Conservation (phyloP, 2,113 vertebrate species). For the Amazona guildingii region DNA sequence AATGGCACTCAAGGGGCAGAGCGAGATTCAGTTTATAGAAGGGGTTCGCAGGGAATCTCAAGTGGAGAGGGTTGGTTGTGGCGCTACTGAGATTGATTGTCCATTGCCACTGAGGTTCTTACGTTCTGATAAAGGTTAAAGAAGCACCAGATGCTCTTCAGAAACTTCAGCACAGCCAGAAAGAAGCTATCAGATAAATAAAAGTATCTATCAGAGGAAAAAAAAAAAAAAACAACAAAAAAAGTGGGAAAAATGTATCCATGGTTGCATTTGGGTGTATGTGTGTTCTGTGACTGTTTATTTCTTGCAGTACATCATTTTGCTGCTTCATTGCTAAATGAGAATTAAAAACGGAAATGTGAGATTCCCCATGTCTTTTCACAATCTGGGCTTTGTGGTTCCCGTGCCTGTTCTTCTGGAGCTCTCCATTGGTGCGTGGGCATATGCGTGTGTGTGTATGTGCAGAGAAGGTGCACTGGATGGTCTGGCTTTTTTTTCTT, state of each 20-base stretch:
- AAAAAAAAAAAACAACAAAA: slow-evolving; percentile 5
- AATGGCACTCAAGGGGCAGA: slow-evolving; percentile 49
- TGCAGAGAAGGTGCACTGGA: slow-evolving; percentile 35
- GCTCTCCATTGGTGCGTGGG: not conserved
- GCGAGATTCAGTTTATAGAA: slow-evolving; percentile 6
- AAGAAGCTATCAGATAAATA: slow-evolving; percentile 22
- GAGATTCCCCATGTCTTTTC: not conserved
- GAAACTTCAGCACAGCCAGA: slow-evolving; percentile 50
- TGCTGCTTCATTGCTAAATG: slow-evolving; percentile 35
- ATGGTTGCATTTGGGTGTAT: slow-evolving; percentile 21
- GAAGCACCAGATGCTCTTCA: slow-evolving; percentile 34
- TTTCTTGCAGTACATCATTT: slow-evolving; percentile 32
- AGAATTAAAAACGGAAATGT: not conserved
- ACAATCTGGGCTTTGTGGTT: slow-evolving; percentile 13
- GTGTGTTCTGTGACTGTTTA: slow-evolving; percentile 58
- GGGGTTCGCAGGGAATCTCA: not conserved
- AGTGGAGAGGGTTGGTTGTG: slow-evolving; percentile 10
- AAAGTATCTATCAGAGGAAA: not conserved
- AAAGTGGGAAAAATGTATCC: slow-evolving; percentile 15
- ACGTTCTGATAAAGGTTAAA: not conserved
- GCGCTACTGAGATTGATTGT: not conserved
- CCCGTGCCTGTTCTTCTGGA: slow-evolving; percentile 40
- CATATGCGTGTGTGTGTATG: not conserved
- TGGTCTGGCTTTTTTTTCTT: slow-evolving; percentile 20
- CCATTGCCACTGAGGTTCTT: slow-evolving; percentile 37